These are phyloP conservation scores for Eulemur rubriventer DNA, from an alignment of 2,797 vertebrate genomes.

Conservation along the genomic window DNA sequence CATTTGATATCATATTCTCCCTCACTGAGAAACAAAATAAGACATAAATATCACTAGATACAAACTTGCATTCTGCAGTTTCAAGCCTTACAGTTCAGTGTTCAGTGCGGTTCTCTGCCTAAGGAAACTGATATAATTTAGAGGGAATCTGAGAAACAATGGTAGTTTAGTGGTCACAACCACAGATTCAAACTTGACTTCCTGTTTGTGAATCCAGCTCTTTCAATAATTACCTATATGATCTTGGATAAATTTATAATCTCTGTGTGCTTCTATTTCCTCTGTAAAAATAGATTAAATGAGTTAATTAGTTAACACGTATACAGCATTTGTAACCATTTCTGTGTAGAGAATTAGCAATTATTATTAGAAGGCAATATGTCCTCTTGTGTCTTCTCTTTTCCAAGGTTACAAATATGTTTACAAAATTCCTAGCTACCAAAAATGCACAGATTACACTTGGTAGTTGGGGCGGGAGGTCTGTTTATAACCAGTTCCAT, in stretches of 20 bases:
- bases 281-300: constrained; percentile 2
- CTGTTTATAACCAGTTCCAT: neutral
- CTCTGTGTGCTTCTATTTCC: neutral
- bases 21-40: constrained; percentile 46
- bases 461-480: neutral
- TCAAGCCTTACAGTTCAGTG: neutral
- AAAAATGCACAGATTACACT: neutral
- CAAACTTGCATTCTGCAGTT: neutral
- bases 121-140: constrained; percentile 6
- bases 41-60: constrained; percentile 46
- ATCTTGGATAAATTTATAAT: neutral
- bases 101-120: neutral
- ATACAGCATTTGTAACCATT: neutral
- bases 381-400: neutral
- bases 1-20: constrained; percentile 44
- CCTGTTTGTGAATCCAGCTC: neutral
- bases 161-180: neutral
- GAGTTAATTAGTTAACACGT: neutral
- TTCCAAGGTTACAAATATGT: neutral
- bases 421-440: constrained; percentile 8
- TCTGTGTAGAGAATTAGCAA: neutral
- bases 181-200: neutral
- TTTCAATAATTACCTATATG: neutral
- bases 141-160: neutral
- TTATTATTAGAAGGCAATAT: neutral